Percentiles rank a stretch among this genome's conserved stretches.
Conservation (phyloP, 2,113 vertebrate genomes). For the Astatotilapia flaviijosephi region DNA sequence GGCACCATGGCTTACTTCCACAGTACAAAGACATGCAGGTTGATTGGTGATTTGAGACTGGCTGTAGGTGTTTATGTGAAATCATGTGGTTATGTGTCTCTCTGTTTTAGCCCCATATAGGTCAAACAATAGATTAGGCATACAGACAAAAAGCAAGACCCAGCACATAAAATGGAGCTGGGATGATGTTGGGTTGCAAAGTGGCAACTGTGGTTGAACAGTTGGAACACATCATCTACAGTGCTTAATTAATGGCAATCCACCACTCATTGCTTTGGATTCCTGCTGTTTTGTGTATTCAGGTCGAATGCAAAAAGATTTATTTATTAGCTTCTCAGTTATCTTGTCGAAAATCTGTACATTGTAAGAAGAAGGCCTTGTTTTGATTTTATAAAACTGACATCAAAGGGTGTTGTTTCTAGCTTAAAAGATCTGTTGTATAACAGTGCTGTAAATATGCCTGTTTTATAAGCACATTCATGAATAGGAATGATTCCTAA, state of each 20-base stretch:
- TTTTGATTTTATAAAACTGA: not conserved
- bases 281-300: not conserved
- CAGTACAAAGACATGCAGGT: not conserved
- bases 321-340: not conserved
- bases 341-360: not conserved
- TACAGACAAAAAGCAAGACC: not conserved
- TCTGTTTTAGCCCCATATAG: not conserved
- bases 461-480: not conserved
- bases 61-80: not conserved
- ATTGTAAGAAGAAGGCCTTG: not conserved
- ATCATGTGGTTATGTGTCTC: not conserved
- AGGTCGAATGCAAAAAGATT: not conserved
- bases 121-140: not conserved
- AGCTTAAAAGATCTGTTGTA: not conserved
- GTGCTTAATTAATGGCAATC: not conserved
- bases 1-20: not conserved
- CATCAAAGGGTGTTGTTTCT: not conserved
- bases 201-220: not conserved
- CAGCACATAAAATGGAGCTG: not conserved
- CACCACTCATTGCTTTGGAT: not conserved
- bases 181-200: not conserved
- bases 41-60: not conserved
- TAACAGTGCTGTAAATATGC: not conserved
- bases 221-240: not conserved
- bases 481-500: not conserved